Evolutionary conservation across 1,140 invertebrate species (phyloP).

Genomic region (Drepana arcuata): DNA sequence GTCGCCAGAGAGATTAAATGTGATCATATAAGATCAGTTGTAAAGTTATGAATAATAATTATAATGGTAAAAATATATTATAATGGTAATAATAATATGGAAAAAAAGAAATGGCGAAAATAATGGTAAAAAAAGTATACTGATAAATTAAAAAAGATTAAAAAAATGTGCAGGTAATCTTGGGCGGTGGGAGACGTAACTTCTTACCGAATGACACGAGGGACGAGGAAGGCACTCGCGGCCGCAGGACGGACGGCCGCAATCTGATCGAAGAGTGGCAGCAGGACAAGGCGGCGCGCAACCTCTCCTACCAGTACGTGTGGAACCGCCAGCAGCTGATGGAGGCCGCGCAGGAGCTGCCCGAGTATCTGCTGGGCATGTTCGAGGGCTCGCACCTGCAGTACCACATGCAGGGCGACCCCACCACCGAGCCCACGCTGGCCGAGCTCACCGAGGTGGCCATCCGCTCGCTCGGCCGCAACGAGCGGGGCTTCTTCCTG

Average conservation of each 20-base stretch:
- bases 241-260: neutral
- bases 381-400: neutral
- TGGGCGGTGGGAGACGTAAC: neutral
- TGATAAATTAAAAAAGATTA: no score
- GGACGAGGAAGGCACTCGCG: neutral
- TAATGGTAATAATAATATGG: no score
- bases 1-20: no score
- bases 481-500: constrained; percentile 85
- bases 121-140: no score
- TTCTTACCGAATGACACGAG: neutral
- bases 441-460: constrained; percentile 88
- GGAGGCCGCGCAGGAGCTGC: neutral
- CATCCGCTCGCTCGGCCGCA: constrained; percentile 81
- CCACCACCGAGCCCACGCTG: constrained; percentile 77
- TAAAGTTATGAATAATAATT: no score
- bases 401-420: constrained; percentile 12
- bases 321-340: neutral
- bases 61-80: no score
- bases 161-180: no score
- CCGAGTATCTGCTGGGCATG: neutral
- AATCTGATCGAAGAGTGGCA: neutral
- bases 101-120: no score
- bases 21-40: no score
- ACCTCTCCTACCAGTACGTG: neutral
- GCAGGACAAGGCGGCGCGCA: neutral